These are phyloP conservation scores for Antedon bifida DNA, from an alignment of 35 echinoderm and acorn worm species.

Conservation along the genomic window DNA sequence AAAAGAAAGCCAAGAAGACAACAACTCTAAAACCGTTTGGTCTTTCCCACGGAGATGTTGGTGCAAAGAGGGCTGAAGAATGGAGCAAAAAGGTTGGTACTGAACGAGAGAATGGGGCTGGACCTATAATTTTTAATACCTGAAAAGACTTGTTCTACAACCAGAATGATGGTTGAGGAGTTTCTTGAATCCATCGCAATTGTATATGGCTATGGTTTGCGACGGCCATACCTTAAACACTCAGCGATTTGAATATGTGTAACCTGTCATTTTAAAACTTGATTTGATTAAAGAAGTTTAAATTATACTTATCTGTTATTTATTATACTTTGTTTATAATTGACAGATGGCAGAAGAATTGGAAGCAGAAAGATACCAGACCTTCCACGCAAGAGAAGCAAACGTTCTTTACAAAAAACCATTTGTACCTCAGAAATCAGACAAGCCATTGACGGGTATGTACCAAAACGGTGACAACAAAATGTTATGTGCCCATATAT, in stretches of 20 bases:
- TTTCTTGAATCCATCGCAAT: no score
- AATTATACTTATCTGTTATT: no score
- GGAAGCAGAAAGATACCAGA: slow-evolving; percentile 35
- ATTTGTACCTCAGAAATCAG: slow-evolving; percentile 58
- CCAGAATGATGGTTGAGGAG: no score
- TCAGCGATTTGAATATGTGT: no score
- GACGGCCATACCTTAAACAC: no score
- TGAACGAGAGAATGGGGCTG: not conserved
- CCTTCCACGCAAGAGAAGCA: slow-evolving; percentile 67
- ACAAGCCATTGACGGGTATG: slow-evolving; percentile 85
- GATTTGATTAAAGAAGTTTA: no score
- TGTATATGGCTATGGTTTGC: no score
- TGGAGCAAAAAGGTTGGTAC: slow-evolving; percentile 58
- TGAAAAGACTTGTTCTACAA: no score
- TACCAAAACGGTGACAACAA: not conserved
- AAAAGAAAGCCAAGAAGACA: slow-evolving; percentile 47
- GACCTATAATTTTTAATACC: no score
- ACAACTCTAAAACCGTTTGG: slow-evolving; percentile 55
- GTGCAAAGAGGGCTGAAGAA: slow-evolving; percentile 51
- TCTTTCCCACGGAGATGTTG: slow-evolving; percentile 28
- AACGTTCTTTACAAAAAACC: slow-evolving; percentile 69
- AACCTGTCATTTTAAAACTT: no score
- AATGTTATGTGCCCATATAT: no score
- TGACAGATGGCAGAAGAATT: slow-evolving; percentile 87
- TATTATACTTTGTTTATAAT: not conserved